These are phyloP conservation scores for Polymixis lichenea DNA, from an alignment of 2,888 invertebrate genomes.

Conservation along the genomic window DNA sequence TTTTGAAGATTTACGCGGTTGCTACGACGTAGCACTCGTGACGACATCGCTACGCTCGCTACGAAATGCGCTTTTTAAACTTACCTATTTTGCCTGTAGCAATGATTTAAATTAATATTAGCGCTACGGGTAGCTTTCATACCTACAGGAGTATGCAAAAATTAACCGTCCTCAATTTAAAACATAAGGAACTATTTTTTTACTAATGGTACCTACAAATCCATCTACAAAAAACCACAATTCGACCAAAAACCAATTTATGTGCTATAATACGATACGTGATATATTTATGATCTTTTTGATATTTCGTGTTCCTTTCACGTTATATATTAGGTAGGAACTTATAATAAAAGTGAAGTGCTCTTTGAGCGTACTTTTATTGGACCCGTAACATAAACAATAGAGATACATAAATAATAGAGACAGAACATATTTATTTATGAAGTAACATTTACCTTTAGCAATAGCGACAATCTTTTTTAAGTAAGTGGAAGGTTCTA, in stretches of 20 bases:
- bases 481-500: background rate
- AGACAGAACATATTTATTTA: conserved; percentile 1
- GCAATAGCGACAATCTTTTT: too few relatives aligned
- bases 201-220: background rate
- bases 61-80: background rate
- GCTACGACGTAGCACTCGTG: background rate
- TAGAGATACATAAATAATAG: too few relatives aligned
- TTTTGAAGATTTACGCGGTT: background rate
- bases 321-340: background rate
- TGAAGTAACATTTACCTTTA: background rate
- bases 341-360: conserved; percentile 3
- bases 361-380: too few relatives aligned
- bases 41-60: background rate
- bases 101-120: background rate
- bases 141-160: background rate
- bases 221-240: background rate
- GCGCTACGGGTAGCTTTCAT: background rate
- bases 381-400: too few relatives aligned
- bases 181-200: too few relatives aligned
- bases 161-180: background rate
- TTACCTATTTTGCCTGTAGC: background rate
- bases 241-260: background rate
- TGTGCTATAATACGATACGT: background rate
- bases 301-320: background rate
- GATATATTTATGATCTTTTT: background rate